Conservation (phyloP, 1,140 invertebrate species). For the Calosoma granatense region DNA sequence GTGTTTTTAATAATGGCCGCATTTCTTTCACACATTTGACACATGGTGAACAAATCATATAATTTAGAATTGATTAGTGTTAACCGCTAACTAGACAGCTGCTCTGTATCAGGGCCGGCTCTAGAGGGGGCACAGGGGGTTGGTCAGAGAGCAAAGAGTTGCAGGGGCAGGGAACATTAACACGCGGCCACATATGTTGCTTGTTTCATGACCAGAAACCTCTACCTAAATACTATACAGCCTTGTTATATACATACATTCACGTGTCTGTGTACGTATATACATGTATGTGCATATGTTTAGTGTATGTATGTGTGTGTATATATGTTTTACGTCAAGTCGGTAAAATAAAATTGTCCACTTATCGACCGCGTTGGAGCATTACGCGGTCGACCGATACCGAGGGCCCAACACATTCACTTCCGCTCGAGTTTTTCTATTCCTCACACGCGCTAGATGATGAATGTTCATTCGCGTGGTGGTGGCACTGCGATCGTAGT, state of each 20-base stretch:
- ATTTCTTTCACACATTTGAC: constrained; percentile 7
- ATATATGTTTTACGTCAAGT: neutral
- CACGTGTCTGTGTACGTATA: neutral
- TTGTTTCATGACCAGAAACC: neutral
- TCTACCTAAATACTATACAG: constrained; percentile 5
- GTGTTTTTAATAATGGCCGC: constrained; percentile 6
- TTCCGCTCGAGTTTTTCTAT: neutral
- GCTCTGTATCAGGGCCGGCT: constrained; percentile 14
- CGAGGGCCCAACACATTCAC: neutral
- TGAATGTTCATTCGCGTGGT: neutral
- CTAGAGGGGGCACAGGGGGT: neutral
- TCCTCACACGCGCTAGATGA: neutral
- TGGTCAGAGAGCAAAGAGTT: neutral
- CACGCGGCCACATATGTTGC: neutral
- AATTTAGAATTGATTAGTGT: constrained; percentile 24
- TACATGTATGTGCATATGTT: neutral
- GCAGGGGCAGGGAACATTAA: neutral
- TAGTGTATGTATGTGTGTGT: neutral
- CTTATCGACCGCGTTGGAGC: constrained; percentile 1
- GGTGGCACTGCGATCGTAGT: neutral
- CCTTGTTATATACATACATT: neutral
- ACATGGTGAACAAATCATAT: constrained; percentile 11
- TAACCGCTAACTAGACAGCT: constrained; percentile 22
- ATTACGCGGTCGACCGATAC: neutral
- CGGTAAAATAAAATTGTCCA: constrained; percentile 4